Conservation (phyloP, 1,140 invertebrate genomes). For the Papilio polytes region DNA sequence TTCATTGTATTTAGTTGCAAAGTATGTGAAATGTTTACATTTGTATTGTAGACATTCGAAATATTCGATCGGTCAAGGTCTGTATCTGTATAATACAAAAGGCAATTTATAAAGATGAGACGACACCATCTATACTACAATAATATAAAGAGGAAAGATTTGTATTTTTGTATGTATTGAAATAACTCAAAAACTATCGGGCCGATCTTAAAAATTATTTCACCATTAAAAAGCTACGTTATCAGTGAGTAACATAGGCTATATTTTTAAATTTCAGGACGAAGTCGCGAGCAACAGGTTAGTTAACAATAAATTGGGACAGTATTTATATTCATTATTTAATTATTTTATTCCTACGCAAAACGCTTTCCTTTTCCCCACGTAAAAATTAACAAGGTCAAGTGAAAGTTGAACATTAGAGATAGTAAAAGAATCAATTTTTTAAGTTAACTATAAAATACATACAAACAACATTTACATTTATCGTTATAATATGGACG, state of each 20-base stretch:
- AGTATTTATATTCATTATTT: too few relatives aligned
- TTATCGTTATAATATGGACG: not conserved
- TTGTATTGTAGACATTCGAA: not conserved
- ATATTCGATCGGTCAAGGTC: not conserved
- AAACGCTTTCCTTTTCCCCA: not conserved
- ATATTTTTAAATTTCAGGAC: too few relatives aligned
- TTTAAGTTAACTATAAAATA: not conserved
- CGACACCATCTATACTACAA: too few relatives aligned
- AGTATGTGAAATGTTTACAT: slow-evolving; percentile 28
- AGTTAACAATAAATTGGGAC: too few relatives aligned
- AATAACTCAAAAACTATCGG: too few relatives aligned
- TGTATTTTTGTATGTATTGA: too few relatives aligned
- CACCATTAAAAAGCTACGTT: too few relatives aligned
- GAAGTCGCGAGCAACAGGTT: too few relatives aligned
- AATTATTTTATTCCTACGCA: too few relatives aligned
- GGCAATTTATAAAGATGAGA: not conserved
- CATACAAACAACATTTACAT: not conserved
- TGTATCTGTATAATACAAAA: not conserved
- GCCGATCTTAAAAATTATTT: too few relatives aligned
- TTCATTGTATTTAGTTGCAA: not conserved
- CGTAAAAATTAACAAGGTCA: not conserved
- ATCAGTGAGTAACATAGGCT: too few relatives aligned
- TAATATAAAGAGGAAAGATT: too few relatives aligned
- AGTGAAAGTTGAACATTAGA: not conserved
- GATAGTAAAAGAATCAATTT: not conserved